These are phyloP conservation scores for Biston betularia DNA, from an alignment of 2,888 invertebrate genomes.

Conservation along the genomic window DNA sequence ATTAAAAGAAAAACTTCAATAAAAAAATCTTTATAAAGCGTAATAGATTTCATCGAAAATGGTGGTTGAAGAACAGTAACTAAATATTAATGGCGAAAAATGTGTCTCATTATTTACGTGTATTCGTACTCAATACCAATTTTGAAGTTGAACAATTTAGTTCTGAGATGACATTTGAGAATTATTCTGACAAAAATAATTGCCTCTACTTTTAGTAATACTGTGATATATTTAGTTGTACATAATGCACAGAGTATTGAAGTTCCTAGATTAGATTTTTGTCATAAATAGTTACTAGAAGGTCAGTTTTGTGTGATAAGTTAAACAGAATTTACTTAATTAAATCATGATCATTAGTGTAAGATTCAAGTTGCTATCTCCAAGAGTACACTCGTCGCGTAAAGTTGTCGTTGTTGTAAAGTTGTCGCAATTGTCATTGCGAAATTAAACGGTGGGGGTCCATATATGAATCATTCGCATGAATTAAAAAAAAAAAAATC, in stretches of 20 bases:
- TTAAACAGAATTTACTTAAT: constrained; percentile 32
- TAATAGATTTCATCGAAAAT: too few relatives aligned
- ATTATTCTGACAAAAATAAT: neutral
- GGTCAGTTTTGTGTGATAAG: constrained; percentile 47
- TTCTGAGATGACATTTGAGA: neutral
- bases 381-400: neutral
- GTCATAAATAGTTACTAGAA: constrained; percentile 37
- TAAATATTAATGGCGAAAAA: too few relatives aligned
- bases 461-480: too few relatives aligned
- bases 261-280: constrained; percentile 61
- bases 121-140: too few relatives aligned
- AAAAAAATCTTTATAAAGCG: too few relatives aligned
- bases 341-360: constrained; percentile 31
- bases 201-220: constrained; percentile 22
- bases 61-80: too few relatives aligned
- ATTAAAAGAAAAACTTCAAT: too few relatives aligned
- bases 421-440: neutral
- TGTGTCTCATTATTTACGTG: too few relatives aligned
- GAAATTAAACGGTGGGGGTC: too few relatives aligned
- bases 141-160: neutral
- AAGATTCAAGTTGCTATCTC: constrained; percentile 36
- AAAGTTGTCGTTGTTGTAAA: too few relatives aligned
- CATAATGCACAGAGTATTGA: constrained; percentile 57
- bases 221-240: constrained; percentile 48
- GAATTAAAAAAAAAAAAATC: too few relatives aligned